Evolutionary conservation across 1,140 invertebrate genomes (phyloP).

Genomic region (Nymphalis io): DNA sequence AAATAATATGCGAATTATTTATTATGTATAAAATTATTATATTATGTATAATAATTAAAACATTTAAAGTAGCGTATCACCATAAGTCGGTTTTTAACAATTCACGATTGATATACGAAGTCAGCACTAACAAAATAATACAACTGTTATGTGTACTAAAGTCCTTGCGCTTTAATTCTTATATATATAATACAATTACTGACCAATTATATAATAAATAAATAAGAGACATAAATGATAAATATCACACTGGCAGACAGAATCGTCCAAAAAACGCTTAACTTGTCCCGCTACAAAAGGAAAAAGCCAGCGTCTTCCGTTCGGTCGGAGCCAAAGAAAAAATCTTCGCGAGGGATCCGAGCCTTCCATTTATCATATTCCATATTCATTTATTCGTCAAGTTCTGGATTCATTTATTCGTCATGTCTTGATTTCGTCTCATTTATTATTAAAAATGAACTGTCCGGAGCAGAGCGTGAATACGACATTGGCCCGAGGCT

Average conservation of each 20-base stretch:
- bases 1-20: too few relatives aligned
- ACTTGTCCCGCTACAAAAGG: conserved; percentile 79
- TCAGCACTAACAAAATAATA: too few relatives aligned
- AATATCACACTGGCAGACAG: conserved; percentile 72
- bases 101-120: too few relatives aligned
- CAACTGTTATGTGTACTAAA: too few relatives aligned
- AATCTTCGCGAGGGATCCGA: conserved; percentile 77
- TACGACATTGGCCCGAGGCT: conserved; percentile 66
- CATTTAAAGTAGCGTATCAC: too few relatives aligned
- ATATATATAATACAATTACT: too few relatives aligned
- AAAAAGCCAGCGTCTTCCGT: conserved; percentile 80
- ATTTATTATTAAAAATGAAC: conserved; percentile 83
- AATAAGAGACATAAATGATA: conserved; percentile 77
- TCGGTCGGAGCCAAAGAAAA: conserved; percentile 77
- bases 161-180: too few relatives aligned
- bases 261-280: conserved; percentile 78
- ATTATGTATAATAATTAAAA: too few relatives aligned
- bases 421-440: conserved; percentile 81
- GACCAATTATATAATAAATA: not conserved
- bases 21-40: too few relatives aligned
- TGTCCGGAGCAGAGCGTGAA: conserved; percentile 76
- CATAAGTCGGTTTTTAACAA: too few relatives aligned
- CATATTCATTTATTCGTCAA: conserved; percentile 81
- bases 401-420: conserved; percentile 82
- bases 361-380: conserved; percentile 80